Evolutionary conservation across 2,113 vertebrate genomes (phyloP).

Genomic region (Hippocampus abdominalis): DNA sequence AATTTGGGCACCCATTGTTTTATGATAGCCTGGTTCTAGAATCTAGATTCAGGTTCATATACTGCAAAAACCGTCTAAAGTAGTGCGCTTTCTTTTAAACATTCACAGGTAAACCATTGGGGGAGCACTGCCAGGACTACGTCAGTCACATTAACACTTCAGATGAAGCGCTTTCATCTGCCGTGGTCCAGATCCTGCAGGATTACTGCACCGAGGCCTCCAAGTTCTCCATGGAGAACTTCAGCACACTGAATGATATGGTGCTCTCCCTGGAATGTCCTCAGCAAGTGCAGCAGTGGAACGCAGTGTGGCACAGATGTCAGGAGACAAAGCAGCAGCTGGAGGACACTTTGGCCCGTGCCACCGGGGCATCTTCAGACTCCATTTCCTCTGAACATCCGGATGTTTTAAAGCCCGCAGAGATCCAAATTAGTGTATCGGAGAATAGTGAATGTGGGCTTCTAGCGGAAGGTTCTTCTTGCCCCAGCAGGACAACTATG

Average conservation of each 20-base stretch:
- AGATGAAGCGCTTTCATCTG: slow-evolving; percentile 29
- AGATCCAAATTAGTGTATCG: slow-evolving; percentile 1
- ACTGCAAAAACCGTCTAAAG: background rate
- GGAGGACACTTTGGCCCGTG: slow-evolving; percentile 62
- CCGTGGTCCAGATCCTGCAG: slow-evolving; percentile 63
- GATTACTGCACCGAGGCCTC: slow-evolving; percentile 67
- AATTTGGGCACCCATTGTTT: background rate
- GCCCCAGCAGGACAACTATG: background rate
- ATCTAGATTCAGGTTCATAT: background rate
- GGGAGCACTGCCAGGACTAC: slow-evolving; percentile 69
- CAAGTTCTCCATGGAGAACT: slow-evolving; percentile 74
- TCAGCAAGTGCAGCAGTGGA: slow-evolving; percentile 69
- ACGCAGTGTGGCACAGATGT: slow-evolving; percentile 67
- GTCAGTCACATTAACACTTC: slow-evolving; percentile 55
- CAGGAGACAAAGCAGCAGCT: slow-evolving; percentile 67
- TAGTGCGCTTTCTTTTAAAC: slow-evolving; percentile 2
- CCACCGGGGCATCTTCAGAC: slow-evolving; percentile 2
- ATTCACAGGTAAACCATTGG: slow-evolving; percentile 70
- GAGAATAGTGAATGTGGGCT: slow-evolving; percentile 27
- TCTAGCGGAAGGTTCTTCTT: slow-evolving; percentile 27
- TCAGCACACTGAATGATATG: slow-evolving; percentile 67
- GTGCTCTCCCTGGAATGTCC: slow-evolving; percentile 64
- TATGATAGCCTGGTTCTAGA: background rate
- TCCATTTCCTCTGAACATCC: background rate
- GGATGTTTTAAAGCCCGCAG: slow-evolving; percentile 15